Evolutionary conservation across 2,888 invertebrate genomes (phyloP).

Genomic region (Hirtodrosophila cameraria): DNA sequence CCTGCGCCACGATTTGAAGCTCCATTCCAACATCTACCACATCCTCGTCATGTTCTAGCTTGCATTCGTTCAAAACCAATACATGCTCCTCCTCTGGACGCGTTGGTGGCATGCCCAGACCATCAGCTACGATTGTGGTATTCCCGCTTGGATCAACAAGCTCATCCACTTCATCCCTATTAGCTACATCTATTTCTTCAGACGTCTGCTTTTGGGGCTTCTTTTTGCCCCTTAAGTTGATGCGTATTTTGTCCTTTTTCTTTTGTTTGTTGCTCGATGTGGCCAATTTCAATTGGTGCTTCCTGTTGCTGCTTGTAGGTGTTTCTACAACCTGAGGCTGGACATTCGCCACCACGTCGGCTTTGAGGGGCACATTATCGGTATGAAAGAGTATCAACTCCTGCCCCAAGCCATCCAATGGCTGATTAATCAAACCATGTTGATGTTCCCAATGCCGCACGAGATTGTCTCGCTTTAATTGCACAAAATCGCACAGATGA

Average conservation of each 20-base stretch:
- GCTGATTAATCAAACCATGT: constrained; percentile 57
- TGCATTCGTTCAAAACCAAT: constrained; percentile 56
- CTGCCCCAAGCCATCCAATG: not conserved
- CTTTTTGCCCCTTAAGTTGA: too few relatives aligned
- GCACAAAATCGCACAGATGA: constrained; percentile 89
- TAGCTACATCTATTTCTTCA: too few relatives aligned
- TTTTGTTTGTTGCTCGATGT: too few relatives aligned
- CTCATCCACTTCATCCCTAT: too few relatives aligned
- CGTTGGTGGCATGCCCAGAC: constrained; percentile 27
- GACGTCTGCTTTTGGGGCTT: too few relatives aligned
- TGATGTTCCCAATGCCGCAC: constrained; percentile 86
- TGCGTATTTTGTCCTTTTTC: too few relatives aligned
- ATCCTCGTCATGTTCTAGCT: constrained; percentile 20
- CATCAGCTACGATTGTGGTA: not conserved
- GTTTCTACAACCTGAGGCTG: not conserved
- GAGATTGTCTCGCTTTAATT: constrained; percentile 87
- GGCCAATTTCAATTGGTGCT: too few relatives aligned
- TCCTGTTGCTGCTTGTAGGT: too few relatives aligned
- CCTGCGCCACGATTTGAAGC: not conserved
- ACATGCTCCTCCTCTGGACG: constrained; percentile 29
- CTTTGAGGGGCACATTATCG: constrained; percentile 35
- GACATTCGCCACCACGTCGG: not conserved
- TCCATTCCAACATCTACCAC: not conserved
- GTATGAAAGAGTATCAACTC: constrained; percentile 49
- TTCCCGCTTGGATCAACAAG: too few relatives aligned